Evolutionary conservation across 2,113 vertebrate genomes (phyloP), one percentile per base, ranked within the genome.

Genomic region (Zootoca vivipara): DNA sequence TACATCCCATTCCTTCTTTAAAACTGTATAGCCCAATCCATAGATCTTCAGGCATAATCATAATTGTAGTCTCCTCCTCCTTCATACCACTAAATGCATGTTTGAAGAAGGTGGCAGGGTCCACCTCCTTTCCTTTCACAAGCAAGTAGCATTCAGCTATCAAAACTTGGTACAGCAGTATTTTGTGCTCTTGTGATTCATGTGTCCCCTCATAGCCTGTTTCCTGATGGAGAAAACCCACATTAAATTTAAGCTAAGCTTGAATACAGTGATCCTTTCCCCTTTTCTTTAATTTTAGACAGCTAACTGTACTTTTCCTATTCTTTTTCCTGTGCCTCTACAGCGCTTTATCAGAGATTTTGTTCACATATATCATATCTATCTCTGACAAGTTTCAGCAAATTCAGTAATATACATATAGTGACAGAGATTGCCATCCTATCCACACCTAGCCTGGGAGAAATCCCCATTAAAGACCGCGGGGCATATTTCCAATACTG

Each of bases 201-300:
- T 28, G 2, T 35, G 5, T 20, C 1, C 1, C 1, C 0, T 33
- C 77, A 20, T 2, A n/a, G 15, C 33, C n/a, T 16, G 0, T n/a
- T 42, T 6, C 10, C 62, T 35, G 5, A 30, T 28, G 52, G 38
- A 42, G 9, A 42, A 77, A 77, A 77, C 4, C 26, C 65, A 65
- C 7, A 64, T 40, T 65, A 26, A 38, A 65, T 40, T 38, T 64
- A 79, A 79, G 2, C 78, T 18, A 56, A 33, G 30, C 5, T 30
- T 58, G 46, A 79, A 56, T n/a, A 16, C 7, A 56, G 78, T 18
- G 28, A 7, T 56, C n/a, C 15, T 56, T 46, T 30, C 30, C 56
- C 5, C 52, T n/a, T 7, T 0, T 58, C 24, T 20, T 0, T 80
- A 80, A 3, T 2, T 52, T 78, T 20, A 56, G 72, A 2, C 56